Conservation (phyloP, 2,113 vertebrate species). For the Sinocyclocheilus grahami region DNA sequence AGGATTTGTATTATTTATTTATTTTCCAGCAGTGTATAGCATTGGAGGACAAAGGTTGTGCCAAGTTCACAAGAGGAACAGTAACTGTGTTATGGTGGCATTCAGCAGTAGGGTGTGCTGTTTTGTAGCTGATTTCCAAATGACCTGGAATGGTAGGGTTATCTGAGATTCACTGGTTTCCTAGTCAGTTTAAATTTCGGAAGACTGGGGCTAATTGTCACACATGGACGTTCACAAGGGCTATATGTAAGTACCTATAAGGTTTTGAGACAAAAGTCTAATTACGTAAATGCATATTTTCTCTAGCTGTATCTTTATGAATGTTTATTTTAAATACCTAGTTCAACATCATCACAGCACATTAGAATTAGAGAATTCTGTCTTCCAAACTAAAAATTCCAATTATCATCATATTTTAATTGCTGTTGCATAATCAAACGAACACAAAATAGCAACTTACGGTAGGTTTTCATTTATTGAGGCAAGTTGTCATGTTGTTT, state of each 20-base stretch:
- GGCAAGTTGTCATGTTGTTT: not conserved
- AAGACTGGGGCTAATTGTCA: conserved; percentile 13
- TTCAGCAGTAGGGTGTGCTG: conserved; percentile 58
- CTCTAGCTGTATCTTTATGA: not conserved
- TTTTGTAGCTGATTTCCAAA: conserved; percentile 39
- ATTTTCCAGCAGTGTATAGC: not conserved
- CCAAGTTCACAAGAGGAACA: not conserved
- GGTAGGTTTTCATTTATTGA: not conserved
- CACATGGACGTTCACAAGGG: not conserved
- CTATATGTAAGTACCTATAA: conserved; percentile 8
- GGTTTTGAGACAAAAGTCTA: not conserved
- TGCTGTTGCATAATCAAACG: not conserved
- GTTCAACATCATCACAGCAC: not conserved
- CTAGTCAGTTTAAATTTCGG: not conserved
- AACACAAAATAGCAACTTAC: not conserved
- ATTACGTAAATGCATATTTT: not conserved
- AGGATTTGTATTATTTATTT: not conserved
- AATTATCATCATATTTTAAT: not conserved
- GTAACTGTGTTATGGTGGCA: conserved; percentile 2
- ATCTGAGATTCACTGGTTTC: conserved; percentile 20
- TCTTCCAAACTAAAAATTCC: not conserved
- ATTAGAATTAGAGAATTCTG: not conserved
- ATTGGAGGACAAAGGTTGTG: conserved; percentile 6
- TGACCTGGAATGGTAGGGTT: conserved; percentile 28
- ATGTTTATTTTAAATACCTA: not conserved